Conservation (phyloP, 2,797 vertebrate species). For the Loris lydekkerianus region DNA sequence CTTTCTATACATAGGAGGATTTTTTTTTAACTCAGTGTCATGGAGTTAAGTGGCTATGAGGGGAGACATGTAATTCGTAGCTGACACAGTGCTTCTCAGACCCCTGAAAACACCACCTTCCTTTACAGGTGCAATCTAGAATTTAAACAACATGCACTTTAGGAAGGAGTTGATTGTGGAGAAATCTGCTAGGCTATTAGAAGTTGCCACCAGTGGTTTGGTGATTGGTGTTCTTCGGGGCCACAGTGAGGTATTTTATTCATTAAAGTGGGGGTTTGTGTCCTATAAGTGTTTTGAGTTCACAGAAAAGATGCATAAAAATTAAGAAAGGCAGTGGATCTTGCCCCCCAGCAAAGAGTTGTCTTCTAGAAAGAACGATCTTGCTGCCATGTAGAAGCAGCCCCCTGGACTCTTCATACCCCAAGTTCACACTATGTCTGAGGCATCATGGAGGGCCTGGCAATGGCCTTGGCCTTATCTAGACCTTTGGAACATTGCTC, state of each 20-base stretch:
- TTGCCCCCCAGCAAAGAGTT: neutral
- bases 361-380: neutral
- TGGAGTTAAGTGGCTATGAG: neutral
- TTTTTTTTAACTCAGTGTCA: neutral
- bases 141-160: neutral
- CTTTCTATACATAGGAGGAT: neutral
- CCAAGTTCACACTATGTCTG: neutral
- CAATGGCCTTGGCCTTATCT: neutral
- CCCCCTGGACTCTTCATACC: neutral
- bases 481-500: neutral
- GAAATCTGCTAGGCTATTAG: neutral
- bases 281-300: neutral
- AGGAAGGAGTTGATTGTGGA: neutral
- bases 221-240: neutral
- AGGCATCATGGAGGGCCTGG: neutral
- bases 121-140: neutral
- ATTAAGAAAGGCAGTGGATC: neutral
- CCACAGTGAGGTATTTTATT: neutral
- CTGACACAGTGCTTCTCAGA: neutral
- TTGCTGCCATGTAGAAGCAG: neutral
- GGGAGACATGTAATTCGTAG: neutral
- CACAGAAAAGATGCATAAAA: neutral
- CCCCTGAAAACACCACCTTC: neutral
- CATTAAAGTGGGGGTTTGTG: neutral
- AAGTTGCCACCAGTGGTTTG: neutral